Conservation (phyloP, 1,140 invertebrate genomes). For the Drosophila albomicans region DNA sequence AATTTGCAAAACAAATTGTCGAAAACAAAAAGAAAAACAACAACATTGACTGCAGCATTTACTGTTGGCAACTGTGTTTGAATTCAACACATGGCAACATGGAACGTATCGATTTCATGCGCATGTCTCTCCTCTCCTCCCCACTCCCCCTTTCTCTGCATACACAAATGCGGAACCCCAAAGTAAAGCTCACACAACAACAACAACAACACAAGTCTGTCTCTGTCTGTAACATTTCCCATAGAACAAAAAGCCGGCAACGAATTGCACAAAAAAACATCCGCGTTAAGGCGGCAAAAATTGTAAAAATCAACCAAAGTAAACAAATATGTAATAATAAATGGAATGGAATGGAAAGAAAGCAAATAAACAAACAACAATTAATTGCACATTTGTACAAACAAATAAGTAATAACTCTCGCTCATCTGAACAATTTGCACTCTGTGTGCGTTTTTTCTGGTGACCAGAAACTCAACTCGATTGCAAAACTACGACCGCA, state of each 20-base stretch:
- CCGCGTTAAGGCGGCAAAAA: constrained; percentile 41
- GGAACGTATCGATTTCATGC: constrained; percentile 74
- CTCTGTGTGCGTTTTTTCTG: not conserved
- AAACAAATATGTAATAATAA: constrained; percentile 53
- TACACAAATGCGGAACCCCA: not conserved
- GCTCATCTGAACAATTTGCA: constrained; percentile 23
- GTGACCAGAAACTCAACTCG: constrained; percentile 17
- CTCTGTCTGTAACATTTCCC: constrained; percentile 23
- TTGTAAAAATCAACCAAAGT: constrained; percentile 25
- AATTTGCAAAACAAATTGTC: constrained; percentile 54
- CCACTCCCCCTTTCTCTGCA: not conserved
- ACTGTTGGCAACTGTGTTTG: constrained; percentile 19
- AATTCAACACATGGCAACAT: constrained; percentile 43
- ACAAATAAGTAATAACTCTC: constrained; percentile 44
- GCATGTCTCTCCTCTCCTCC: constrained; percentile 38
- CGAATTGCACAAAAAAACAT: constrained; percentile 57
- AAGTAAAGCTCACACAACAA: constrained; percentile 12
- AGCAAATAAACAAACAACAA: constrained; percentile 57
- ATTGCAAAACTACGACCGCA: constrained; percentile 1
- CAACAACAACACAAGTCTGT: constrained; percentile 33
- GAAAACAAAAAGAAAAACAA: constrained; percentile 42
- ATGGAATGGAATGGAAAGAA: constrained; percentile 21
- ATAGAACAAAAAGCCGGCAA: constrained; percentile 57
- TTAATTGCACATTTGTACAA: constrained; percentile 74
- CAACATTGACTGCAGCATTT: constrained; percentile 34